These are phyloP conservation scores for Cabera pusaria DNA, from an alignment of 2,888 invertebrate genomes.

Conservation along the genomic window DNA sequence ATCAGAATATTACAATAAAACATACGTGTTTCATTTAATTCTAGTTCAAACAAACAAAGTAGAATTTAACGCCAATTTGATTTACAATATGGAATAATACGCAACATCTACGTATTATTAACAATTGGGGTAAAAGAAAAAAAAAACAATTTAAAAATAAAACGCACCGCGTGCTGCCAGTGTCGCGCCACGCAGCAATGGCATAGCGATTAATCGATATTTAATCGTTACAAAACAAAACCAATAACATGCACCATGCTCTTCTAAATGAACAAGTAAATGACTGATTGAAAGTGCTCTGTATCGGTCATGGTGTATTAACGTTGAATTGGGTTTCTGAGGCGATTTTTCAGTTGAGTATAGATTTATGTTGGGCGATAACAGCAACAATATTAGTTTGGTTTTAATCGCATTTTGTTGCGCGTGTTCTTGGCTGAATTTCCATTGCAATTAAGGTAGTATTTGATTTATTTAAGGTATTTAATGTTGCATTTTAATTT, in stretches of 20 bases:
- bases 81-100: too few species aligned
- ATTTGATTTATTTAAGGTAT: slow-evolving; percentile 8
- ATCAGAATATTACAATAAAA: too few species aligned
- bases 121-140: too few species aligned
- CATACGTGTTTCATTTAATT: slow-evolving; percentile 12
- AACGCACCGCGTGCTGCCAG: slow-evolving; percentile 30
- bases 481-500: too few species aligned
- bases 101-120: too few species aligned
- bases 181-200: slow-evolving; percentile 28
- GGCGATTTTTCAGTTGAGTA: slow-evolving; percentile 64
- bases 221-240: slow-evolving; percentile 57
- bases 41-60: too few species aligned
- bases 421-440: slow-evolving; percentile 3
- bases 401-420: slow-evolving; percentile 42
- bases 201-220: slow-evolving; percentile 49
- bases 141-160: slow-evolving; percentile 31
- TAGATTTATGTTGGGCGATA: slow-evolving; percentile 61
- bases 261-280: slow-evolving; percentile 80
- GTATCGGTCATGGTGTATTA: slow-evolving; percentile 76
- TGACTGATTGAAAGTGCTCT: slow-evolving; percentile 76
- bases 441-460: slow-evolving; percentile 12
- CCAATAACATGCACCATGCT: slow-evolving; percentile 80
- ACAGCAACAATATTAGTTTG: slow-evolving; percentile 57
- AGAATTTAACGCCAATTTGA: too few species aligned
- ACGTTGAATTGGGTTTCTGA: slow-evolving; percentile 79